These are phyloP conservation scores for Brachynemurus nebulosus DNA, from an alignment of 2,888 invertebrate species.

Conservation along the genomic window DNA sequence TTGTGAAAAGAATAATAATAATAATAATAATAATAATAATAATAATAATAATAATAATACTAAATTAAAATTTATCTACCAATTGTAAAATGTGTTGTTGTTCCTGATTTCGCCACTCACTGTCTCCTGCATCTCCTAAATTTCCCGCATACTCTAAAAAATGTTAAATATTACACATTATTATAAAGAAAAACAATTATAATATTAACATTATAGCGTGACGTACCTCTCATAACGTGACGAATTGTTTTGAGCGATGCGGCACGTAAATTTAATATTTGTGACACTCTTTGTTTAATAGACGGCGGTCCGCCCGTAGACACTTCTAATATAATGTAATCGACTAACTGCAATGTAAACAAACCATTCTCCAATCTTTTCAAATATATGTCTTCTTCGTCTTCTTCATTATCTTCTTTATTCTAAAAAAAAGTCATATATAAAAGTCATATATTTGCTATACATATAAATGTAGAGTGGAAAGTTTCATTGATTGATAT, in stretches of 20 bases:
- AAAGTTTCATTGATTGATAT: too few species aligned
- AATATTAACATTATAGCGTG: conserved; percentile 2
- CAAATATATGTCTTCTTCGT: conserved; percentile 77
- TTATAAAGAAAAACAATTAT: conserved; percentile 2
- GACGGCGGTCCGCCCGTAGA: conserved; percentile 53
- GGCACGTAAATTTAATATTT: conserved; percentile 77
- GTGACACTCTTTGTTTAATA: conserved; percentile 74
- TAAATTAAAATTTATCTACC: conserved; percentile 76
- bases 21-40: too few species aligned
- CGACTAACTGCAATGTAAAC: conserved; percentile 91
- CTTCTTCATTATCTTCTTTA: conserved; percentile 41
- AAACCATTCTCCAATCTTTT: conserved; percentile 83
- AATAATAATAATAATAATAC: not conserved
- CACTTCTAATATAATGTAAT: conserved; percentile 74
- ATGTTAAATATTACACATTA: not conserved
- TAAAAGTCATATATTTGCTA: too few species aligned
- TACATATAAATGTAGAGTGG: too few species aligned
- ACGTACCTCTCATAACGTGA: conserved; percentile 78
- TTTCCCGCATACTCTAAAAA: conserved; percentile 84
- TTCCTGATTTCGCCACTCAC: conserved; percentile 74
- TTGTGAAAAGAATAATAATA: too few species aligned
- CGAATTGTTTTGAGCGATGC: conserved; percentile 86
- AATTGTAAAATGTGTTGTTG: conserved; percentile 84
- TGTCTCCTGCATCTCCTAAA: conserved; percentile 78
- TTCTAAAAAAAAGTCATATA: conserved; percentile 3